Percentiles rank a stretch among this genome's conserved stretches.
phyloP scores from a whole-genome alignment of 2,113 vertebrate genomes.

The Dipodomys ordii region DNA sequence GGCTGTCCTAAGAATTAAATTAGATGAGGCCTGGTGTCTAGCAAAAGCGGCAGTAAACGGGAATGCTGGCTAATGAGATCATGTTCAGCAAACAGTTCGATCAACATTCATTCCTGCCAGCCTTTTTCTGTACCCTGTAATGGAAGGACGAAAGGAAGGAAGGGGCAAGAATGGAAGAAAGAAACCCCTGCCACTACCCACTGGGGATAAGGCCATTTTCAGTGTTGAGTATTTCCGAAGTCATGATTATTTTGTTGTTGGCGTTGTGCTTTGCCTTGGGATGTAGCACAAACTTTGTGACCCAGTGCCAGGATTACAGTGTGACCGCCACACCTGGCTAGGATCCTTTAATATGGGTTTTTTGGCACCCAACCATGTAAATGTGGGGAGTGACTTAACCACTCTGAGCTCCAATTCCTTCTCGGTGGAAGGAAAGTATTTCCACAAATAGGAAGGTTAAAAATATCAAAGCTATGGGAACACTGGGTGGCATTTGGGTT shows the following conservation, averaged over 20 bases:
- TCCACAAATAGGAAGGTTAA: conserved; percentile 2
- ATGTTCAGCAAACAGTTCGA: background rate
- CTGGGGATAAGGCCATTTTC: too few relatives aligned
- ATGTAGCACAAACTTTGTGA: background rate
- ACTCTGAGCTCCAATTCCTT: background rate
- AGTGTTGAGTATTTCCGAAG: background rate
- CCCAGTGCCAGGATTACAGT: too few relatives aligned
- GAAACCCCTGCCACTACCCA: too few relatives aligned
- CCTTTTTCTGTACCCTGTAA: background rate
- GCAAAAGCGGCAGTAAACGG: background rate
- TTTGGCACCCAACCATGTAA: background rate
- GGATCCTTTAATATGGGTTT: background rate
- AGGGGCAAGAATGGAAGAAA: too few relatives aligned
- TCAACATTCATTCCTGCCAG: too few relatives aligned
- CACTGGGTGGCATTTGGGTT: background rate
- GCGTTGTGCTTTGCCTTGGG: background rate
- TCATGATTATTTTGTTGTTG: background rate
- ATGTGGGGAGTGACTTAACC: background rate
- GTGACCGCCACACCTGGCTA: too few relatives aligned
- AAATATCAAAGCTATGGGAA: background rate
- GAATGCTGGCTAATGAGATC: background rate
- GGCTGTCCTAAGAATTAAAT: background rate
- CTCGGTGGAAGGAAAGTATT: background rate
- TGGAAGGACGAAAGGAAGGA: background rate
- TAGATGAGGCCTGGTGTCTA: fast-evolving